phyloP scores from a whole-genome alignment of 2,888 invertebrate genomes.

The Cheiracanthium punctorium region DNA sequence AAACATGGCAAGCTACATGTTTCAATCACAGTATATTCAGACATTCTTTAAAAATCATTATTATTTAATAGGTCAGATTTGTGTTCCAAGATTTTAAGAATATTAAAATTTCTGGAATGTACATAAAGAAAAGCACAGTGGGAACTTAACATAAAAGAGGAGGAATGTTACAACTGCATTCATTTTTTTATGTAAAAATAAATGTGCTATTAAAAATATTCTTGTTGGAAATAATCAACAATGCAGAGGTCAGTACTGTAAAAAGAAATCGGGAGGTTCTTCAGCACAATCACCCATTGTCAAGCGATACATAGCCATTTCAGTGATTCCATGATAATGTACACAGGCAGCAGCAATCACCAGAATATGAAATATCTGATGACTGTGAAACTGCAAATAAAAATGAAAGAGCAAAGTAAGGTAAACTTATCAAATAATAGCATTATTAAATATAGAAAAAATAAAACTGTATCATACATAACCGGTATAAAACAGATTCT shows the following conservation, averaged over 20 bases:
- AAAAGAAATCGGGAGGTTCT: slow-evolving; percentile 37
- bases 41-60: slow-evolving; percentile 37
- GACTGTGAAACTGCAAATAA: slow-evolving; percentile 91
- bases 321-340: slow-evolving; percentile 98
- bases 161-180: slow-evolving; percentile 15
- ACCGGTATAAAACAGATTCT: no score
- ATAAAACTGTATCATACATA: no score
- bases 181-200: slow-evolving; percentile 28
- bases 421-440: no score
- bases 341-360: slow-evolving; percentile 98
- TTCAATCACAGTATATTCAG: slow-evolving; percentile 65
- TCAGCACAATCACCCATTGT: slow-evolving; percentile 71
- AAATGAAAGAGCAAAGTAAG: no score
- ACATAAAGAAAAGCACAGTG: slow-evolving; percentile 27
- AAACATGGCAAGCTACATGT: slow-evolving; percentile 68
- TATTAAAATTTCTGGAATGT: slow-evolving; percentile 26
- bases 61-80: slow-evolving; percentile 33
- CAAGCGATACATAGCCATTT: slow-evolving; percentile 86
- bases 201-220: slow-evolving; percentile 43
- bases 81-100: slow-evolving; percentile 24
- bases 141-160: slow-evolving; percentile 23
- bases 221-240: slow-evolving; percentile 21
- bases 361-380: slow-evolving; percentile 98
- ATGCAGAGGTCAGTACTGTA: slow-evolving; percentile 29
- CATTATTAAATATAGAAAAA: no score